Conservation (phyloP, 2,113 vertebrate species). For the Apeltes quadracus region DNA sequence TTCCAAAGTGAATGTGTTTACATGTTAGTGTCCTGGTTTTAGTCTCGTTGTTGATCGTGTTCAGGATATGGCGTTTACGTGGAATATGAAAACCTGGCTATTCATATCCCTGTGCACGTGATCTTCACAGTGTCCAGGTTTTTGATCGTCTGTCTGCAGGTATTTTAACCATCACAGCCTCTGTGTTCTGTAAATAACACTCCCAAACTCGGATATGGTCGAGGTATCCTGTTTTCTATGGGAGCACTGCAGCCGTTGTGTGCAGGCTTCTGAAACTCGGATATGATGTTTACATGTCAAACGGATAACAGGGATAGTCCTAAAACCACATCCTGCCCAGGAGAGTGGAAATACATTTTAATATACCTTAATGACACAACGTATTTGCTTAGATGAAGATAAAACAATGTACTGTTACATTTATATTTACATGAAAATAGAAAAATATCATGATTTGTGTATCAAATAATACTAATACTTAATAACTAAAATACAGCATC, state of each 20-base stretch:
- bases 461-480: conserved; percentile 4
- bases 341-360: background rate
- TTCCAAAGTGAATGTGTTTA: conserved; percentile 27
- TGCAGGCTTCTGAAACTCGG: background rate
- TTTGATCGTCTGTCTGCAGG: background rate
- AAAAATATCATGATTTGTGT: conserved; percentile 30
- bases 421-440: conserved; percentile 37
- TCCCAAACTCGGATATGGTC: background rate
- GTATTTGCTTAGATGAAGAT: conserved; percentile 13
- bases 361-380: background rate
- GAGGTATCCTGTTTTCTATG: background rate
- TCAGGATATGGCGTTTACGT: background rate
- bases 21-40: background rate
- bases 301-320: conserved; percentile 3
- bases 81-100: background rate
- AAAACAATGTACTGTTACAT: conserved; percentile 33
- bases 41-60: background rate
- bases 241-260: background rate
- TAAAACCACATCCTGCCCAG: background rate
- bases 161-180: background rate
- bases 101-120: background rate
- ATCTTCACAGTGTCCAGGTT: background rate
- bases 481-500: conserved; percentile 23
- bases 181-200: background rate
- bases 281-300: conserved; percentile 2